Percentiles rank a stretch among this genome's conserved stretches.
Conservation (phyloP, 2,113 vertebrate genomes). For the Strigops habroptila region DNA sequence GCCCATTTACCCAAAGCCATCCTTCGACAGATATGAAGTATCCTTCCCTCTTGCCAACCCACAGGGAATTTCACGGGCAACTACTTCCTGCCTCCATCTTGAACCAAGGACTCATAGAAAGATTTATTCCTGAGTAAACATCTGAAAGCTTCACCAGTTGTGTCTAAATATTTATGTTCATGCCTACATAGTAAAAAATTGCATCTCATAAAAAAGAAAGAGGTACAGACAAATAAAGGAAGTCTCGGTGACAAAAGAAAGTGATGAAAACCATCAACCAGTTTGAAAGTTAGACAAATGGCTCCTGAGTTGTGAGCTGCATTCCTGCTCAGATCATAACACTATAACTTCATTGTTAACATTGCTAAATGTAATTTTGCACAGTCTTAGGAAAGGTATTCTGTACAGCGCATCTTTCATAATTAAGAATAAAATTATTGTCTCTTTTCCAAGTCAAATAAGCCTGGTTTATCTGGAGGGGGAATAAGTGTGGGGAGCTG, state of each 20-base stretch:
- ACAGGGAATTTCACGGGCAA: not conserved
- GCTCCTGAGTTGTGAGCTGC: not conserved
- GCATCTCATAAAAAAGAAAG: not conserved
- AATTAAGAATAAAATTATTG: constrained; percentile 6
- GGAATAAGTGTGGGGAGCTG: not conserved
- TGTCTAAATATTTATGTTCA: constrained; percentile 23
- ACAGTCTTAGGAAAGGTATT: not conserved
- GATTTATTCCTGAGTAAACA: constrained; percentile 49
- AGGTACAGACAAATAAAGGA: constrained; percentile 7
- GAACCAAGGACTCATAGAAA: constrained; percentile 15
- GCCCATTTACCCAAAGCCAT: not conserved
- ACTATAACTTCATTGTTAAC: constrained; percentile 7
- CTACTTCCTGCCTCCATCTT: constrained; percentile 14
- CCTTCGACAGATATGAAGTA: not conserved
- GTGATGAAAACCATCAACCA: not conserved
- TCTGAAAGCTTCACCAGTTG: not conserved
- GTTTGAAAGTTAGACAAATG: not conserved
- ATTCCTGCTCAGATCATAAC: not conserved
- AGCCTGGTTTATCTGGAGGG: not conserved
- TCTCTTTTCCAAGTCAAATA: constrained; percentile 54
- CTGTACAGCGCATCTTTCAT: not conserved
- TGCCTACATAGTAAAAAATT: not conserved
- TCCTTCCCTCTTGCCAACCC: not conserved
- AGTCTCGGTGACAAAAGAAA: not conserved
- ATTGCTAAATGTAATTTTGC: not conserved